These are phyloP conservation scores for Sthenelais limicola DNA, from an alignment of 2,888 invertebrate genomes.

Conservation along the genomic window DNA sequence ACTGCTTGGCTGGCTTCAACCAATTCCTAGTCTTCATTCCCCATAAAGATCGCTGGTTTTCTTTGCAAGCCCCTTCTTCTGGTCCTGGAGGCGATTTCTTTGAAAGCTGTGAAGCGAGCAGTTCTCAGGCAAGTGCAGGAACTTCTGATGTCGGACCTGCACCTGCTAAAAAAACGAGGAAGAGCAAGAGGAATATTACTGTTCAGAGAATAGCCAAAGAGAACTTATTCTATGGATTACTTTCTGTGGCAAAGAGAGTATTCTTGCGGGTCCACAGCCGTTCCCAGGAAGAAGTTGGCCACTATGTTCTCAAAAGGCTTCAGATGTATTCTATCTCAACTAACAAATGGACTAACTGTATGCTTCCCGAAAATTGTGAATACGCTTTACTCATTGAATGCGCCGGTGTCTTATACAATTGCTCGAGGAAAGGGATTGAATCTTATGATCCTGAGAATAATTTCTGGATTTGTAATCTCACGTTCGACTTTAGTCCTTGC, in stretches of 20 bases:
- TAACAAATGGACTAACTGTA: conserved; percentile 45
- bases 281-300: conserved; percentile 41
- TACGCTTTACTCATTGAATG: conserved; percentile 45
- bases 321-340: conserved; percentile 42
- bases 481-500: conserved; percentile 38
- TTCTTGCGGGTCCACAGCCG: background rate
- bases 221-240: conserved; percentile 32
- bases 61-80: conserved; percentile 42
- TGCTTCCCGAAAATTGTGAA: conserved; percentile 40
- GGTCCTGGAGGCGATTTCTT: background rate
- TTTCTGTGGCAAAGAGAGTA: conserved; percentile 21
- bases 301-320: conserved; percentile 35
- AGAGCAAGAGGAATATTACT: background rate
- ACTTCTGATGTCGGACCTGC: background rate
- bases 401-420: conserved; percentile 43
- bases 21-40: conserved; percentile 50
- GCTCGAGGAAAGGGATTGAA: conserved; percentile 45
- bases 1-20: conserved; percentile 41
- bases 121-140: background rate
- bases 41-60: conserved; percentile 46
- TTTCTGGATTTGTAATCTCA: conserved; percentile 41
- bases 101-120: too few species aligned
- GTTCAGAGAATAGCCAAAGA: background rate
- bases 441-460: conserved; percentile 42
- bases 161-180: too few species aligned